These are phyloP conservation scores for Catocala nupta DNA, from an alignment of 2,888 invertebrate species.

Conservation along the genomic window DNA sequence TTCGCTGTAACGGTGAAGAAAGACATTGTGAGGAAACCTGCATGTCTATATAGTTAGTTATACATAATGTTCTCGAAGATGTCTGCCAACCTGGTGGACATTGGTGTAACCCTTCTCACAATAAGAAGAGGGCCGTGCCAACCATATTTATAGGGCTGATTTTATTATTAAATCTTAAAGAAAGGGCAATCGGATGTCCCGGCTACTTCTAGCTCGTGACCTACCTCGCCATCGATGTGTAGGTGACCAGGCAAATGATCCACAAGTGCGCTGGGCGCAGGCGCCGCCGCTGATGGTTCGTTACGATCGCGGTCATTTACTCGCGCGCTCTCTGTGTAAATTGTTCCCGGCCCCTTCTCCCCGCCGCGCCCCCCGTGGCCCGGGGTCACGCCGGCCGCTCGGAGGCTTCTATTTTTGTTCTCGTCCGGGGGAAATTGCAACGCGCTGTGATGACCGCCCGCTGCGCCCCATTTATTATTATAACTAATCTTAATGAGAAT, in stretches of 20 bases:
- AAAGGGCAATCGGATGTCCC: too few species aligned
- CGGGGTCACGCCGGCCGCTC: conserved; percentile 50
- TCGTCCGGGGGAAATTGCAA: conserved; percentile 47
- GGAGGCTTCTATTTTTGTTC: conserved; percentile 54
- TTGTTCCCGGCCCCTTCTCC: conserved; percentile 26
- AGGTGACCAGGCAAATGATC: neutral
- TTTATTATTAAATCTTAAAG: too few species aligned
- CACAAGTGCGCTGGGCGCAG: neutral
- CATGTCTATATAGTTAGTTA: too few species aligned
- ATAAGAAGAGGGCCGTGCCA: too few species aligned
- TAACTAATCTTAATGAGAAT: conserved; percentile 54
- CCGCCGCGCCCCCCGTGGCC: conserved; percentile 27
- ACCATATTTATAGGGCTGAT: too few species aligned
- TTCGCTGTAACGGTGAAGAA: too few species aligned
- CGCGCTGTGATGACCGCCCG: conserved; percentile 49
- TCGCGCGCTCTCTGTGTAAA: conserved; percentile 39
- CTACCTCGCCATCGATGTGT: neutral
- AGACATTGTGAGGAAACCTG: too few species aligned
- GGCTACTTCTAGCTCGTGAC: too few species aligned
- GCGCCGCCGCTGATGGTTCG: conserved; percentile 35
- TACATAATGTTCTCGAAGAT: too few species aligned
- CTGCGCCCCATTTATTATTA: conserved; percentile 50
- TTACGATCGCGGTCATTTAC: conserved; percentile 49
- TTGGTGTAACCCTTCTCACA: too few species aligned
- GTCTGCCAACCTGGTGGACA: too few species aligned